Conservation (phyloP, 2,113 vertebrate species). For the Xenus cinereus region DNA sequence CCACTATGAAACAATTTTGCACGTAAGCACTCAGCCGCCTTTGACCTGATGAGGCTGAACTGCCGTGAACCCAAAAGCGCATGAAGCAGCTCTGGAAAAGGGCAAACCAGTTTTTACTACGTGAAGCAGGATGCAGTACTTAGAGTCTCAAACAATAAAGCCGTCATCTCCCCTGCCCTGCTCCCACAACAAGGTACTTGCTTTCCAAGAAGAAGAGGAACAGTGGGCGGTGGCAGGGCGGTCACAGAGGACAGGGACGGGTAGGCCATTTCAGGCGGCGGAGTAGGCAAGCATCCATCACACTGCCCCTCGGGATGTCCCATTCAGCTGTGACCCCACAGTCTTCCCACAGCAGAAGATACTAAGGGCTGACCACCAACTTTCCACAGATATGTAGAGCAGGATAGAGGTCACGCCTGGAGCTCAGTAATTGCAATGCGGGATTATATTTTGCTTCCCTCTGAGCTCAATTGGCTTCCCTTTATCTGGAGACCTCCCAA, state of each 20-base stretch:
- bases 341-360: not conserved
- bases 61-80: not conserved
- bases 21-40: not conserved
- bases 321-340: not conserved
- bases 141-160: not conserved
- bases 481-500: not conserved
- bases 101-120: not conserved
- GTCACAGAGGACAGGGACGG: not conserved
- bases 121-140: not conserved
- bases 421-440: not conserved
- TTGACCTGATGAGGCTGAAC: not conserved
- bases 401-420: not conserved
- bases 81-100: not conserved
- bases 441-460: not conserved
- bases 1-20: not conserved
- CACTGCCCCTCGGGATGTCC: not conserved
- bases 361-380: not conserved
- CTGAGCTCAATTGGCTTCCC: not conserved
- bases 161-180: not conserved
- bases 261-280: not conserved
- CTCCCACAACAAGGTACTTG: not conserved
- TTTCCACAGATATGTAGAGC: not conserved
- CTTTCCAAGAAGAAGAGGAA: slow-evolving; percentile 38
- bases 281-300: not conserved
- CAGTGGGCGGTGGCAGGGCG: not conserved